Conservation (phyloP, 1,140 invertebrate species). For the Pentalonia nigronervosa region DNA sequence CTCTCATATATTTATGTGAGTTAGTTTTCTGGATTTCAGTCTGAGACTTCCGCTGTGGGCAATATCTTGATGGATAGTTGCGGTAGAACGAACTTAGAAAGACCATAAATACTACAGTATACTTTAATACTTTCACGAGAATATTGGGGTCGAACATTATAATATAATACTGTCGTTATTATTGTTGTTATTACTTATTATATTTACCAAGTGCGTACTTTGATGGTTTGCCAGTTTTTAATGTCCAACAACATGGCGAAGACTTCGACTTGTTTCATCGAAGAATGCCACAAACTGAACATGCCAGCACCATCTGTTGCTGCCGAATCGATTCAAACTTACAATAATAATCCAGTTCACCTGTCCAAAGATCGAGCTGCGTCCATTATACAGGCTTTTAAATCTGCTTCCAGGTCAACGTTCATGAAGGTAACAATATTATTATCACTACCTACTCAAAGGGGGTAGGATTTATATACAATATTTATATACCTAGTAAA, state of each 20-base stretch:
- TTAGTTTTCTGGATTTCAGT: no score
- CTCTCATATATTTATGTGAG: no score
- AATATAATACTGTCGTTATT: background rate
- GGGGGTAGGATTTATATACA: background rate
- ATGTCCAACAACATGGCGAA: slow-evolving; percentile 45
- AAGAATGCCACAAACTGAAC: slow-evolving; percentile 6
- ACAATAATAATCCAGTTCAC: background rate
- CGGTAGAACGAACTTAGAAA: no score
- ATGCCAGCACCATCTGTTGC: background rate
- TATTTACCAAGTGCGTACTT: background rate
- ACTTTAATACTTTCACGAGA: no score
- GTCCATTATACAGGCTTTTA: slow-evolving; percentile 29
- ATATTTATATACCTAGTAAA: background rate
- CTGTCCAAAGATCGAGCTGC: slow-evolving; percentile 18
- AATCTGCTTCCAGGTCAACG: background rate
- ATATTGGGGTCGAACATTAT: no score
- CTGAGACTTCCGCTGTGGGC: no score
- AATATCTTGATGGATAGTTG: no score
- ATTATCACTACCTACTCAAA: background rate
- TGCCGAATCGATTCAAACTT: background rate
- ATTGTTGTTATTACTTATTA: background rate
- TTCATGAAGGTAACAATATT: slow-evolving; percentile 31
- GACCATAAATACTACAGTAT: no score
- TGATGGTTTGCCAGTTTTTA: background rate
- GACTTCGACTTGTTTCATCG: slow-evolving; percentile 42